phyloP scores from a whole-genome alignment of 2,888 invertebrate species.

The Thysanoteuthis rhombus region DNA sequence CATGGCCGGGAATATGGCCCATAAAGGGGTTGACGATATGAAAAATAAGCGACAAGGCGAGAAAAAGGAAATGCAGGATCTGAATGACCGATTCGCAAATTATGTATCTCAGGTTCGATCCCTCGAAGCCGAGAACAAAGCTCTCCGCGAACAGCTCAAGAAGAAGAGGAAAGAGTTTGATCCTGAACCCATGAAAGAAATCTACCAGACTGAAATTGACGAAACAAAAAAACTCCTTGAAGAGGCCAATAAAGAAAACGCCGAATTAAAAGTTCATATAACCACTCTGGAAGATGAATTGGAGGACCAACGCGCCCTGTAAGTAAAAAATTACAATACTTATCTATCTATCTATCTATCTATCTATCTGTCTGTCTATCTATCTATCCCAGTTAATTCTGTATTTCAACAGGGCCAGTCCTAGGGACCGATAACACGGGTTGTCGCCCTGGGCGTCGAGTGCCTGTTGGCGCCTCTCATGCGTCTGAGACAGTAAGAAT shows the following conservation, averaged over 20 bases:
- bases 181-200: constrained; percentile 55
- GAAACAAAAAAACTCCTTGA: constrained; percentile 43
- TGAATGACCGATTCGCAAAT: constrained; percentile 70
- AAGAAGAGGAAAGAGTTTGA: constrained; percentile 46
- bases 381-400: too few relatives aligned
- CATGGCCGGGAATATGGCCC: constrained; percentile 36
- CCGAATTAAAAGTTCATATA: constrained; percentile 68
- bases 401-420: too few relatives aligned
- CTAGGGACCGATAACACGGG: too few relatives aligned
- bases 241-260: constrained; percentile 60
- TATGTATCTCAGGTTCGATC: constrained; percentile 70
- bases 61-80: constrained; percentile 70
- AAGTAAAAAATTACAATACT: constrained; percentile 36
- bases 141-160: constrained; percentile 61
- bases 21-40: constrained; percentile 65
- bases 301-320: constrained; percentile 52
- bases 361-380: too few relatives aligned
- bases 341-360: too few relatives aligned
- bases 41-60: constrained; percentile 68
- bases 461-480: too few relatives aligned
- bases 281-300: constrained; percentile 68
- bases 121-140: constrained; percentile 65
- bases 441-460: too few relatives aligned
- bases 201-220: constrained; percentile 43
- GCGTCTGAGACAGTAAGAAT: too few relatives aligned